Percentiles rank a stretch among this genome's conserved stretches.
Conservation (phyloP, 2,888 invertebrate species). For the Nowickia ferox region DNA sequence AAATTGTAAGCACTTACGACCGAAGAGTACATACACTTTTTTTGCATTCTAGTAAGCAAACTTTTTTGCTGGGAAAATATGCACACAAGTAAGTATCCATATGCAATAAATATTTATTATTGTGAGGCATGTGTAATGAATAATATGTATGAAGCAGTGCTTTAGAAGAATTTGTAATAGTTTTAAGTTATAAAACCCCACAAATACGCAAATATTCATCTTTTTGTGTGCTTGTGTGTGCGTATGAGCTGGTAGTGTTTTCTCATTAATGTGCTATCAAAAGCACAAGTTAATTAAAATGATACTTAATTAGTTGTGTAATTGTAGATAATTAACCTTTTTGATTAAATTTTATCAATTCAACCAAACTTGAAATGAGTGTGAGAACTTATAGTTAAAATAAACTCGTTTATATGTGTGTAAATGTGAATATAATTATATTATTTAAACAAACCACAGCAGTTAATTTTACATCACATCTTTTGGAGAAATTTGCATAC, state of each 20-base stretch:
- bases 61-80: no score
- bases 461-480: not conserved
- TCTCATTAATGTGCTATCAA: conserved; percentile 32
- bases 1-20: no score
- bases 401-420: not conserved
- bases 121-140: conserved; percentile 34
- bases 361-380: conserved; percentile 2
- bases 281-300: conserved; percentile 68
- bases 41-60: no score
- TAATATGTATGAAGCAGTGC: conserved; percentile 14
- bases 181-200: conserved; percentile 42
- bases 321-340: conserved; percentile 69
- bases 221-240: not conserved
- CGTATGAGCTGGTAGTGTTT: not conserved
- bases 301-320: conserved; percentile 72
- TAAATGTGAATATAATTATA: not conserved
- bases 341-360: conserved; percentile 68
- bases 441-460: not conserved
- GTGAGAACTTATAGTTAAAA: conserved; percentile 11
- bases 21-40: no score
- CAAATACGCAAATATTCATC: conserved; percentile 25
- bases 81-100: no score
- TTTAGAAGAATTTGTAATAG: conserved; percentile 59
- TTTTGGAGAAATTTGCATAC: not conserved
- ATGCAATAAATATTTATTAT: no score